These are phyloP conservation scores for Epinotia brunnichana DNA, from an alignment of 2,888 invertebrate genomes.

Conservation along the genomic window DNA sequence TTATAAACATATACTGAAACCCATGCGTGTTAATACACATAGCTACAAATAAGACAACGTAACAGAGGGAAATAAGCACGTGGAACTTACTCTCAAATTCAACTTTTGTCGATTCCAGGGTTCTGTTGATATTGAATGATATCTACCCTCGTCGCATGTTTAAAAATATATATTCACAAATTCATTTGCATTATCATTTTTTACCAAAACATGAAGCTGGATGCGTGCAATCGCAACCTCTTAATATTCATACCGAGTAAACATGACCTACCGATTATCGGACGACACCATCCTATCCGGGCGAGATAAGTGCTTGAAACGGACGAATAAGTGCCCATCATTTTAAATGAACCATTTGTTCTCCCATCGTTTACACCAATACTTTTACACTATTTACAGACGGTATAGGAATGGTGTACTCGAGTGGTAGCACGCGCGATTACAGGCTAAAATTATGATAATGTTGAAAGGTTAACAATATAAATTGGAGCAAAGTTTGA, in stretches of 20 bases:
- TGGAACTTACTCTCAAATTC: background rate
- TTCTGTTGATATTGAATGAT: background rate
- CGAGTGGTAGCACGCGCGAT: background rate
- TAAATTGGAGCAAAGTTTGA: background rate
- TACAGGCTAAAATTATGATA: background rate
- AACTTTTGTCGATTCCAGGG: background rate
- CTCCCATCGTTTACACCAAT: background rate
- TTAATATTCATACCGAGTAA: slow-evolving; percentile 38
- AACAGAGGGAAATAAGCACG: too few relatives aligned
- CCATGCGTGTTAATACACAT: too few relatives aligned
- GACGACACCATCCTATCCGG: slow-evolving; percentile 45
- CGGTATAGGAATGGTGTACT: background rate
- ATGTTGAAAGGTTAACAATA: background rate
- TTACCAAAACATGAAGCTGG: slow-evolving; percentile 30
- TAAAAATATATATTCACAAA: background rate
- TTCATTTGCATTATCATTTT: background rate
- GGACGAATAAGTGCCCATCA: slow-evolving; percentile 24
- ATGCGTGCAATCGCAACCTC: slow-evolving; percentile 37
- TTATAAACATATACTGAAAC: background rate
- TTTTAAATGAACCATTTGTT: slow-evolving; percentile 16
- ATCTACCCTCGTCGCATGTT: too few relatives aligned
- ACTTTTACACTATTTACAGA: background rate
- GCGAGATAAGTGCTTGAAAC: slow-evolving; percentile 40
- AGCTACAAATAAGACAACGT: too few relatives aligned
- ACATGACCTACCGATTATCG: slow-evolving; percentile 45